These are phyloP conservation scores for Zapus hudsonius DNA, from an alignment of 2,113 vertebrate species.

Conservation along the genomic window DNA sequence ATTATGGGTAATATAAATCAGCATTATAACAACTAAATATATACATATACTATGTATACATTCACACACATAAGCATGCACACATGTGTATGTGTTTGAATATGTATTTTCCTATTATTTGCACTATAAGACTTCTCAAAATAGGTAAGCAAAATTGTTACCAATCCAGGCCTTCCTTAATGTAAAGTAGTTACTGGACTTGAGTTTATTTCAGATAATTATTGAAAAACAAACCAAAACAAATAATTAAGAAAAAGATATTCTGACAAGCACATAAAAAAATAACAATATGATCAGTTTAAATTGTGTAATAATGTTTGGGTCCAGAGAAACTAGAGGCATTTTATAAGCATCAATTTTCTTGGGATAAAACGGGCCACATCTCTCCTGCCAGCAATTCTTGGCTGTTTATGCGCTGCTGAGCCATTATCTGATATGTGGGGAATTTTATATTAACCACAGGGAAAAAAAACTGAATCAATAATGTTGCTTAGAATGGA, in stretches of 20 bases:
- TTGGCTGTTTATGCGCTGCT: constrained; percentile 46
- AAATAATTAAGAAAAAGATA: constrained; percentile 57
- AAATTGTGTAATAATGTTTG: constrained; percentile 54
- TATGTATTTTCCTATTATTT: neutral
- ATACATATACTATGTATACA: neutral
- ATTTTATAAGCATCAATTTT: constrained; percentile 66
- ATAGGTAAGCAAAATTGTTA: constrained; percentile 10
- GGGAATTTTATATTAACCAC: constrained; percentile 72
- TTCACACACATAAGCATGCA: neutral
- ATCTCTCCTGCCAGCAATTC: constrained; percentile 43
- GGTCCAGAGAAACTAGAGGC: constrained; percentile 47
- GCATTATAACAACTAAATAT: neutral
- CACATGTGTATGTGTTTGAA: neutral
- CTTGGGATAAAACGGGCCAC: constrained; percentile 41
- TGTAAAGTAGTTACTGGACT: constrained; percentile 35
- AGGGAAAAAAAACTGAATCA: constrained; percentile 59
- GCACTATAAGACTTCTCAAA: neutral
- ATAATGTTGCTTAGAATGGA: constrained; percentile 57
- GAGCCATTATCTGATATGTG: constrained; percentile 62
- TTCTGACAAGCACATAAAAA: constrained; percentile 40
- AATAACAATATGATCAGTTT: constrained; percentile 50
- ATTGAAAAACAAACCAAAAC: constrained; percentile 50
- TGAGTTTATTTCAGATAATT: constrained; percentile 26
- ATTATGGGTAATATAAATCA: neutral
- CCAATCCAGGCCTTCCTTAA: constrained; percentile 16